Base-by-base conservation (phyloP, 2,113 vertebrate genomes). In the Addax nasomaculatus region DNA sequence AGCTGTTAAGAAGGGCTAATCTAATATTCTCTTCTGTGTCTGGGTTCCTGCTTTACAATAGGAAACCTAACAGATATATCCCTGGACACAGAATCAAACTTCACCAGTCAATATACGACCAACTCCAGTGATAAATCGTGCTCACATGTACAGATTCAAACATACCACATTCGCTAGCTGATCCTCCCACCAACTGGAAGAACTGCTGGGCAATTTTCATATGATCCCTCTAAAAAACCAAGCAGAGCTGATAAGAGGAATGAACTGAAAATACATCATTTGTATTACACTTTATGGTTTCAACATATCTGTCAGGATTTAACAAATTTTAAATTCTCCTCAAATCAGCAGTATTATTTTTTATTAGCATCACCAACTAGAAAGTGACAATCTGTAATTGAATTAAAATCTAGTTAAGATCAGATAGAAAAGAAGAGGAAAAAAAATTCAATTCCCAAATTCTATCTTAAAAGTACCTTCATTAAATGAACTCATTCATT, bases 191-290 rank as follows among this genome's bases (percentile, higher is more conserved):
- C 98, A 99, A 96, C 99, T 99, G 99, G 96, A 99, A 99, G 98
- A 99, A 99, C 98, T 99, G 99, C 97, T 99, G 99, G 92, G 99
- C 99, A 94, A 99, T 99, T 99, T 99, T 99, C 98, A 99, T 98
- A 97, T 99, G 99, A 90, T 99, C 99, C 98, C 99, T 99, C 99
- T 99, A 98, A 47, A 97, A 98, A 53, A 97, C 55, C 92, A 93
- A 96, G 79, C 36, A 95, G 30, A 95, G 51, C 29, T 45, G 76
- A 83, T 17, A 39, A 64, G 39, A 91, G 10, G 55, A 73, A 64
- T 7, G 43, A 62, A 13, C 33, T 49, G 39, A 85, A 96, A 76
- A 39, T n/a, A 92, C 17, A 62, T 45, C 33, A 95, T 60, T 80
- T 79, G 64, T 81, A 84, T 92, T 58, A 89, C 2, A 90, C 16